A percentile compares a stretch with the other conserved stretches of the same genome.
phyloP scores from a whole-genome alignment of 2,113 vertebrate species.

The Oreochromis aureus region DNA sequence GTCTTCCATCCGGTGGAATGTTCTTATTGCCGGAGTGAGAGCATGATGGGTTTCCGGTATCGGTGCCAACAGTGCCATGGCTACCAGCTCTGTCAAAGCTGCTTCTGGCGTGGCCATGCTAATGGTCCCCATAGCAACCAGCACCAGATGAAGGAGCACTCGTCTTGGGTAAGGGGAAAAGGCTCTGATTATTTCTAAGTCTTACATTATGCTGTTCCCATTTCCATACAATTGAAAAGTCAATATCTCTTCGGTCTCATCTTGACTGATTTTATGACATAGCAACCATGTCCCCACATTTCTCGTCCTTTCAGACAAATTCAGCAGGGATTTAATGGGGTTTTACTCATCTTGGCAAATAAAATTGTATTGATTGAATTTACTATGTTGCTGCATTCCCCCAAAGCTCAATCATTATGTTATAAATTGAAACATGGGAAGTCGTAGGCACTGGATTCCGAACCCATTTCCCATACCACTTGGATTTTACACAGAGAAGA shows the following conservation, averaged over 20 bases:
- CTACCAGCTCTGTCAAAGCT: constrained; percentile 97
- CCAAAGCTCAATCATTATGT: constrained; percentile 27
- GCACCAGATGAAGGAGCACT: constrained; percentile 99
- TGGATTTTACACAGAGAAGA: background rate
- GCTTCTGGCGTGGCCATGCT: constrained; percentile 96
- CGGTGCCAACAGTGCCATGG: constrained; percentile 98
- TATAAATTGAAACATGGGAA: constrained; percentile 38
- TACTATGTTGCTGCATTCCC: background rate
- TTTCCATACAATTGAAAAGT: background rate
- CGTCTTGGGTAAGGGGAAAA: constrained; percentile 84
- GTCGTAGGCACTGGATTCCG: background rate
- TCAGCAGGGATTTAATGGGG: background rate
- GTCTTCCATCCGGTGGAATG: constrained; percentile 99
- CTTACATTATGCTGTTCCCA: background rate
- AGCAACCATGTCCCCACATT: background rate
- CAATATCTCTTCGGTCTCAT: background rate
- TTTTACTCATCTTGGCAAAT: constrained; percentile 33
- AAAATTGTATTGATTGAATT: constrained; percentile 39
- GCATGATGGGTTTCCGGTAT: constrained; percentile 98
- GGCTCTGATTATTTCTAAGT: background rate
- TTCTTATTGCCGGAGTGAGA: constrained; percentile 92
- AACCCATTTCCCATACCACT: constrained; percentile 39
- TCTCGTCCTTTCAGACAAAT: background rate
- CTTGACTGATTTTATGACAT: background rate
- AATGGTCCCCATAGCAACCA: constrained; percentile 96